A percentile compares a stretch with the other conserved stretches of the same genome.
These are phyloP conservation scores for Druon quercuslanigerum DNA, from an alignment of 1,140 invertebrate species.

Conservation along the genomic window DNA sequence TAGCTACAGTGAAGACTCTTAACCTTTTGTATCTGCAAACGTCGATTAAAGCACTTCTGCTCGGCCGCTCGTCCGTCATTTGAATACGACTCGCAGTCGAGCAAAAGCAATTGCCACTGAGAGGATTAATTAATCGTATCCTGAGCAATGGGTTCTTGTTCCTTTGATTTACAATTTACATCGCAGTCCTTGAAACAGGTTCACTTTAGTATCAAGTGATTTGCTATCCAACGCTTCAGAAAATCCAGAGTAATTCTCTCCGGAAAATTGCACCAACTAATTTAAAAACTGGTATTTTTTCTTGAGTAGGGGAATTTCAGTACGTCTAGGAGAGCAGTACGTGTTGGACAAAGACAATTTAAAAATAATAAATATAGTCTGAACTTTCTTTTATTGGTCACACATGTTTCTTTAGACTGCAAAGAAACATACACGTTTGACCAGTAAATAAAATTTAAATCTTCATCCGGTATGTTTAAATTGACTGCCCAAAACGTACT, in stretches of 20 bases:
- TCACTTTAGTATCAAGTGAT: constrained; percentile 23
- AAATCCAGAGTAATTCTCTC: not conserved
- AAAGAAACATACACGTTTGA: too few species aligned
- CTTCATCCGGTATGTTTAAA: too few species aligned
- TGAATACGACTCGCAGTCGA: constrained; percentile 27
- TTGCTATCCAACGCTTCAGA: constrained; percentile 3
- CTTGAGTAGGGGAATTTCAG: not conserved
- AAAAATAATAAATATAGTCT: not conserved
- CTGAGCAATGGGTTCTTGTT: constrained; percentile 30
- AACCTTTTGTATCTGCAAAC: constrained; percentile 20
- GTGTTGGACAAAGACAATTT: not conserved
- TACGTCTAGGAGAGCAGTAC: not conserved
- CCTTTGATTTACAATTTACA: constrained; percentile 31
- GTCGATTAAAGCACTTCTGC: constrained; percentile 25
- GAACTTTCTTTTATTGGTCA: too few species aligned
- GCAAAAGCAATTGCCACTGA: constrained; percentile 28
- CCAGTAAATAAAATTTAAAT: too few species aligned
- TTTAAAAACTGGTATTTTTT: not conserved
- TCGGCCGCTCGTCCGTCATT: constrained; percentile 21
- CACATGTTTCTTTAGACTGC: too few species aligned
- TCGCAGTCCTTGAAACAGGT: constrained; percentile 14
- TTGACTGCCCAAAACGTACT: too few species aligned
- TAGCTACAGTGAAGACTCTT: constrained; percentile 21
- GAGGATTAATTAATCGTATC: constrained; percentile 29
- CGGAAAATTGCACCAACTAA: not conserved